Conservation (phyloP, 2,797 vertebrate species). For the Leptoclinus maculatus region DNA sequence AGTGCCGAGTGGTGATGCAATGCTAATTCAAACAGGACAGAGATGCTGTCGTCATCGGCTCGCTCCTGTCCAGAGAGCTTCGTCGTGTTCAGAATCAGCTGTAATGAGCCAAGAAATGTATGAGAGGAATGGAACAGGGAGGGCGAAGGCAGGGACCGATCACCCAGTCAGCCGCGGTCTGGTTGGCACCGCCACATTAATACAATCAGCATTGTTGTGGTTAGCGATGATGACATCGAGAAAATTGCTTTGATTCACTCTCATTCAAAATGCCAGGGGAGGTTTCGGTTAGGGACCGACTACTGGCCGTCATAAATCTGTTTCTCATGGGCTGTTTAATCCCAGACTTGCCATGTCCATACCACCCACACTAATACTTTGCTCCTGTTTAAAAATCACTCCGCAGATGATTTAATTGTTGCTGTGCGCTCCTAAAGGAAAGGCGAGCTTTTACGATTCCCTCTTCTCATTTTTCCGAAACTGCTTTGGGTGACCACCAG, state of each 20-base stretch:
- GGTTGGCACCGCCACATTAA: constrained; percentile 54
- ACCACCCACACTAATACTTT: constrained; percentile 63
- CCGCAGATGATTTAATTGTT: constrained; percentile 58
- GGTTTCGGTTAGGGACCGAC: constrained; percentile 58
- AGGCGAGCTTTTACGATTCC: constrained; percentile 37
- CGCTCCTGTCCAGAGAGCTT: constrained; percentile 54
- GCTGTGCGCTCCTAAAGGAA: constrained; percentile 55
- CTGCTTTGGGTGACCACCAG: constrained; percentile 35
- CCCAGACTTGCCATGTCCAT: constrained; percentile 57
- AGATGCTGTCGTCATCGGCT: constrained; percentile 51
- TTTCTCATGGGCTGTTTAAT: constrained; percentile 67
- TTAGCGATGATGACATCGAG: constrained; percentile 55
- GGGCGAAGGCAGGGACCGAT: constrained; percentile 8
- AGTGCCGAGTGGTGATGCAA: constrained; percentile 59
- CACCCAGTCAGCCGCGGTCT: constrained; percentile 38
- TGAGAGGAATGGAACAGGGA: constrained; percentile 18
- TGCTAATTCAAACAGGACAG: constrained; percentile 52
- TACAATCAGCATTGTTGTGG: constrained; percentile 53
- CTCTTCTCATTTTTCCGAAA: constrained; percentile 20
- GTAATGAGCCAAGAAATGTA: constrained; percentile 39
- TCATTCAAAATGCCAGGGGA: constrained; percentile 40
- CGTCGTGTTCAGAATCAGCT: constrained; percentile 67
- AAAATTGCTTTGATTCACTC: constrained; percentile 50
- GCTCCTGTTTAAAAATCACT: constrained; percentile 71
- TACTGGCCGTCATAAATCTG: constrained; percentile 71